Evolutionary conservation across 2,888 invertebrate species (phyloP).

Genomic region (Globia sparganii): DNA sequence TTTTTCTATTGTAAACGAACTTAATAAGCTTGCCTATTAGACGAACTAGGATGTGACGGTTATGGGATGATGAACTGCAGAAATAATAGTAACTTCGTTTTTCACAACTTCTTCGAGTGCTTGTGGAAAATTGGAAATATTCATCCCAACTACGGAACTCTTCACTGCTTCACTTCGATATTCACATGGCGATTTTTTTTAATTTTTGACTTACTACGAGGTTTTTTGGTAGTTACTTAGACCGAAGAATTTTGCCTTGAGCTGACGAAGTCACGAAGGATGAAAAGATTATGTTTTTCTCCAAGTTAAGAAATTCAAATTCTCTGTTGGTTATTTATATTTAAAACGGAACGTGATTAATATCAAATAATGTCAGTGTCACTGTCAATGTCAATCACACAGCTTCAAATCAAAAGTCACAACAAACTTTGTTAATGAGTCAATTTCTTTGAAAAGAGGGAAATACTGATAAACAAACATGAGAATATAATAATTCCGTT

Average conservation of each 20-base stretch:
- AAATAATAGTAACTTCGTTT: no score
- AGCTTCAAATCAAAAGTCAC: conserved; percentile 22
- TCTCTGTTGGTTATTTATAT: rapidly evolving
- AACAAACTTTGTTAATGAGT: conserved; percentile 51
- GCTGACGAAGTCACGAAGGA: neutral
- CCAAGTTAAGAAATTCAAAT: neutral
- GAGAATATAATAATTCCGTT: neutral
- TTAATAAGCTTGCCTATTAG: no score
- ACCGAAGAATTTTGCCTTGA: neutral
- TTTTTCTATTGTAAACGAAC: no score
- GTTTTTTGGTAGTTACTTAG: neutral
- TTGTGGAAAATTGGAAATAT: no score
- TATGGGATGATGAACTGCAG: no score
- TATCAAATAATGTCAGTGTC: neutral
- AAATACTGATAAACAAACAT: conserved; percentile 32
- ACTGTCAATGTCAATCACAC: neutral
- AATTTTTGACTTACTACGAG: neutral
- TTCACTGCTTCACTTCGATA: no score
- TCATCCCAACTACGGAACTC: no score
- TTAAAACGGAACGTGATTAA: neutral
- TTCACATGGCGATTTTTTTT: neutral
- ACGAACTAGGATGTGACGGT: no score
- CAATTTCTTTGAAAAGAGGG: conserved; percentile 36
- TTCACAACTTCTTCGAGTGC: no score
- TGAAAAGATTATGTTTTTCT: neutral